Evolutionary conservation across 1,140 invertebrate genomes (phyloP).

Genomic region (Phthorimaea operculella): DNA sequence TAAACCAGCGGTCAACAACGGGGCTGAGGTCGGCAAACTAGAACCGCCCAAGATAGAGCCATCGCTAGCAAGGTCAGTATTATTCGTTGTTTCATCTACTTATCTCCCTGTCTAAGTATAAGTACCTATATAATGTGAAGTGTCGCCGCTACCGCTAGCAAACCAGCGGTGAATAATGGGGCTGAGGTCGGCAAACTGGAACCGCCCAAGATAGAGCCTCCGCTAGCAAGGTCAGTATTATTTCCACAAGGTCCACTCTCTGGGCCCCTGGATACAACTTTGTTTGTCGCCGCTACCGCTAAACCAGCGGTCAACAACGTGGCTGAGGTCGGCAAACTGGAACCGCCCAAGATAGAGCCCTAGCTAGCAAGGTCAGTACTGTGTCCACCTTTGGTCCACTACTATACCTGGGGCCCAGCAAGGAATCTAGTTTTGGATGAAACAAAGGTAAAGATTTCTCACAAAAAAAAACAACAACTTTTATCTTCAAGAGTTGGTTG

Average conservation of each 20-base stretch:
- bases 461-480: too few species aligned
- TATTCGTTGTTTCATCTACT: too few species aligned
- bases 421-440: too few species aligned
- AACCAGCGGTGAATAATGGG: conserved; percentile 59
- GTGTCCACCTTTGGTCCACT: too few species aligned
- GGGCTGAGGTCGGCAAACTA: conserved; percentile 40
- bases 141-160: conserved; percentile 37
- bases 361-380: conserved; percentile 13
- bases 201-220: conserved; percentile 40
- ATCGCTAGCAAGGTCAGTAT: conserved; percentile 14
- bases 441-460: too few species aligned
- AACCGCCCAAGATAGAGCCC: conserved; percentile 44
- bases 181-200: conserved; percentile 44
- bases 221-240: too few species aligned
- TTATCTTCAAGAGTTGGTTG: too few species aligned
- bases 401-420: too few species aligned
- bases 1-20: conserved; percentile 54
- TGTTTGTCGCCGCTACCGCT: conserved; percentile 40
- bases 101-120: too few species aligned
- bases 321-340: conserved; percentile 39
- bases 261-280: too few species aligned
- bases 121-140: too few species aligned
- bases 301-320: conserved; percentile 57
- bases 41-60: conserved; percentile 47
- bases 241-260: too few species aligned